phyloP scores from a whole-genome alignment of 2,797 vertebrate species.

The Pseudocheirus occidentalis region DNA sequence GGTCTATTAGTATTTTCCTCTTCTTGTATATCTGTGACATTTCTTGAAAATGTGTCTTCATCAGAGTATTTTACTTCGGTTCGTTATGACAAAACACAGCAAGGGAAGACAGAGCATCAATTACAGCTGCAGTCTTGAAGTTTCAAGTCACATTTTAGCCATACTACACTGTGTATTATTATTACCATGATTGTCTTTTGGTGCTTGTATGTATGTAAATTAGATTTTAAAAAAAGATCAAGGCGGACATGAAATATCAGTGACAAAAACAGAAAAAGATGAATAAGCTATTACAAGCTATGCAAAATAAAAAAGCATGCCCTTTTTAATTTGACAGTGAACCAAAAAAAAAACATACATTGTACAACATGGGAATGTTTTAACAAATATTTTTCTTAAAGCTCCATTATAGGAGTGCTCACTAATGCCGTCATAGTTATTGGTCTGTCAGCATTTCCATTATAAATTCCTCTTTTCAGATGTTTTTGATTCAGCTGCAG shows the following conservation, averaged over 20 bases:
- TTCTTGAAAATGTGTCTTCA: conserved; percentile 31
- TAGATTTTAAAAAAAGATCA: conserved; percentile 67
- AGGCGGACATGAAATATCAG: conserved; percentile 42
- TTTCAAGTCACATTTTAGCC: conserved; percentile 36
- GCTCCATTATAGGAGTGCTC: conserved; percentile 35
- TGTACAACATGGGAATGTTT: conserved; percentile 39
- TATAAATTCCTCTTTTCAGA: background rate
- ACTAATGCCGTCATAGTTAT: background rate
- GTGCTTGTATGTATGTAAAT: conserved; percentile 60
- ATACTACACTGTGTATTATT: background rate
- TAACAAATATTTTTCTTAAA: background rate
- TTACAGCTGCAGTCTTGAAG: conserved; percentile 45
- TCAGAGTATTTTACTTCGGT: conserved; percentile 40
- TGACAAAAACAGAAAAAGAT: conserved; percentile 67
- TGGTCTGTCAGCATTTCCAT: conserved; percentile 15
- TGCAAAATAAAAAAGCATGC: conserved; percentile 56
- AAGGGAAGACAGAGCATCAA: conserved; percentile 50
- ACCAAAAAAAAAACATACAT: conserved; percentile 13
- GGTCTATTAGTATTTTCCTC: conserved; percentile 11
- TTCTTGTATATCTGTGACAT: conserved; percentile 29
- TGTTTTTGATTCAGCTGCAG: conserved; percentile 53
- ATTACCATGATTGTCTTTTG: conserved; percentile 37
- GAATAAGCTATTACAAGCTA: conserved; percentile 57
- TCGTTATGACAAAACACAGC: background rate
- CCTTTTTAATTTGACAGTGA: conserved; percentile 62